Conservation (phyloP, 2,888 invertebrate species). For the Saturnia japonica region DNA sequence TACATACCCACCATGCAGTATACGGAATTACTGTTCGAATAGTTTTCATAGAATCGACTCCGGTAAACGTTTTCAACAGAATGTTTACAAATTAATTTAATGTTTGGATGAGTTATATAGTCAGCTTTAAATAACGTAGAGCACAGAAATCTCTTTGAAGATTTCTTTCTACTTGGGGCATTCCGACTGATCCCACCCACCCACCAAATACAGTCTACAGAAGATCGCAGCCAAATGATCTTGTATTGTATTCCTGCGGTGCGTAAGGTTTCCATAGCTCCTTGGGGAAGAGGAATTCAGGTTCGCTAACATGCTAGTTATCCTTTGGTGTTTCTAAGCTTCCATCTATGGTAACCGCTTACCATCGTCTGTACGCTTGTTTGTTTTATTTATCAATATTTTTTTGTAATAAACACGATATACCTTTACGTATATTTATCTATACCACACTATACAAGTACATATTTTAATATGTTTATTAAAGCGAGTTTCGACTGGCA, state of each 20-base stretch:
- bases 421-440: background rate
- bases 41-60: constrained; percentile 36
- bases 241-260: no score
- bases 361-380: no score
- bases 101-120: constrained; percentile 27
- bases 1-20: constrained; percentile 35
- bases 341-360: no score
- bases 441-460: background rate
- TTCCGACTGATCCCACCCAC: no score
- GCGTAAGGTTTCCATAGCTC: no score
- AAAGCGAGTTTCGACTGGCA: background rate
- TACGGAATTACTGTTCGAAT: constrained; percentile 37
- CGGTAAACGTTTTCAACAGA: constrained; percentile 42
- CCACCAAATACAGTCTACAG: no score
- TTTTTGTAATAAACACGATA: background rate
- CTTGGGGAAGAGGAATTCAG: no score
- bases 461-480: background rate
- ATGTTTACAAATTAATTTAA: constrained; percentile 37
- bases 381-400: constrained; percentile 7
- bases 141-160: no score
- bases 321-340: no score
- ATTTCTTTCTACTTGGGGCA: no score
- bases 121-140: background rate
- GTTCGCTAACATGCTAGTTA: no score
- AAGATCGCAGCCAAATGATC: no score